Evolutionary conservation across 23 tunicate species (phyloP).

Genomic region (Ciona savignyi): DNA sequence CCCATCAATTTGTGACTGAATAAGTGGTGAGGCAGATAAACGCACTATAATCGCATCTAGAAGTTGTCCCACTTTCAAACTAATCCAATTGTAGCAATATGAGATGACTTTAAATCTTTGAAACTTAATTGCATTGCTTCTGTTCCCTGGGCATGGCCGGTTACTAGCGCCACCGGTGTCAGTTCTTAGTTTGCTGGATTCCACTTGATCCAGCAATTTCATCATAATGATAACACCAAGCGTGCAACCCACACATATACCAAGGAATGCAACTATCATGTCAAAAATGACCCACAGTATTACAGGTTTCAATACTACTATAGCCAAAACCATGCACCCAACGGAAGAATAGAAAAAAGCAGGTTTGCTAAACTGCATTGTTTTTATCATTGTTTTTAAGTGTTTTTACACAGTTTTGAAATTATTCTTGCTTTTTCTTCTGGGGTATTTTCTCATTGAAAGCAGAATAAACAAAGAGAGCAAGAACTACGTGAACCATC

Average conservation of each 20-base stretch:
- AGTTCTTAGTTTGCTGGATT: background rate
- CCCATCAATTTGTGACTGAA: background rate
- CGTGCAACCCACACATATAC: background rate
- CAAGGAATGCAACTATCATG: background rate
- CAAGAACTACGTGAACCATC: conserved; percentile 75
- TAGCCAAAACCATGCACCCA: background rate
- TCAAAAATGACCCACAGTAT: background rate
- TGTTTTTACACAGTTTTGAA: background rate
- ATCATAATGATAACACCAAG: background rate
- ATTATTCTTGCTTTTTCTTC: conserved; percentile 63
- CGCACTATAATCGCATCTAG: background rate
- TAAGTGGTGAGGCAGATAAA: background rate
- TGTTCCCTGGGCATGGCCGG: background rate
- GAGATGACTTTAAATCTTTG: background rate
- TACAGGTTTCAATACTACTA: background rate
- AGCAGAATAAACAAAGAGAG: conserved; percentile 71
- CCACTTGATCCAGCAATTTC: background rate
- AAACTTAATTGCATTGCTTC: background rate
- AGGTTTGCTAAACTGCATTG: background rate
- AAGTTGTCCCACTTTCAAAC: background rate
- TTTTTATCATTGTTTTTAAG: background rate
- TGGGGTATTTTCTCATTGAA: conserved; percentile 63
- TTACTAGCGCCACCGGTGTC: background rate
- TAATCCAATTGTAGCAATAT: background rate
- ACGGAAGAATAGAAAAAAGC: background rate